Conservation (phyloP, 2,797 vertebrate species). For the Champsocephalus esox region DNA sequence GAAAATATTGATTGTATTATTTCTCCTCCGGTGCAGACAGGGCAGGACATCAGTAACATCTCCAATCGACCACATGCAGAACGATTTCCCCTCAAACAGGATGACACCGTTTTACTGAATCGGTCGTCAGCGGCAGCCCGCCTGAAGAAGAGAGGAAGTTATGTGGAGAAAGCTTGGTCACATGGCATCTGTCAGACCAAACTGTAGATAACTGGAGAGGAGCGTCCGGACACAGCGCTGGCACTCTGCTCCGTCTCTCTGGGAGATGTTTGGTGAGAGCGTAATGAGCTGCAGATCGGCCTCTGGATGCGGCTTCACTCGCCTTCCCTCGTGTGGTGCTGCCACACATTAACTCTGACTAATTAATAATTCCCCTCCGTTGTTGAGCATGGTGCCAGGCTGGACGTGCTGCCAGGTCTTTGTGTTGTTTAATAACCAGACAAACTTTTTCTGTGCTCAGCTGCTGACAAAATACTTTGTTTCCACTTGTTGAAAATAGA, state of each 20-base stretch:
- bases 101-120: slow-evolving; percentile 53
- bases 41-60: slow-evolving; percentile 43
- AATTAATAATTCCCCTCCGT: slow-evolving; percentile 82
- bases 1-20: slow-evolving; percentile 32
- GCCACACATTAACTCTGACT: slow-evolving; percentile 75
- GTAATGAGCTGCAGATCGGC: slow-evolving; percentile 75
- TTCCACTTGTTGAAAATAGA: not conserved
- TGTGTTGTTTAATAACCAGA: slow-evolving; percentile 51
- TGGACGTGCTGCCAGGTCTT: slow-evolving; percentile 54
- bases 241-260: slow-evolving; percentile 53
- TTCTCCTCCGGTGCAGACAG: slow-evolving; percentile 19
- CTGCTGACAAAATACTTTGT: slow-evolving; percentile 19
- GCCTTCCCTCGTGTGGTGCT: slow-evolving; percentile 66
- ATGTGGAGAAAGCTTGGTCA: slow-evolving; percentile 45
- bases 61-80: slow-evolving; percentile 34
- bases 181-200: slow-evolving; percentile 52
- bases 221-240: not conserved
- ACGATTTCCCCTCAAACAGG: slow-evolving; percentile 32
- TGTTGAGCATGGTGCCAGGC: slow-evolving; percentile 72
- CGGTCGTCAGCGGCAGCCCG: slow-evolving; percentile 38
- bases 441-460: slow-evolving; percentile 21
- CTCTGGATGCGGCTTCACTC: slow-evolving; percentile 68
- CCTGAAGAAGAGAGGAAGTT: slow-evolving; percentile 63
- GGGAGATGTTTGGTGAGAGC: slow-evolving; percentile 72
- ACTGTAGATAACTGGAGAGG: no score